Percentiles rank a stretch among this genome's conserved stretches.
Evolutionary conservation across 2,113 vertebrate genomes (phyloP).

Genomic region (Neofelis nebulosa): DNA sequence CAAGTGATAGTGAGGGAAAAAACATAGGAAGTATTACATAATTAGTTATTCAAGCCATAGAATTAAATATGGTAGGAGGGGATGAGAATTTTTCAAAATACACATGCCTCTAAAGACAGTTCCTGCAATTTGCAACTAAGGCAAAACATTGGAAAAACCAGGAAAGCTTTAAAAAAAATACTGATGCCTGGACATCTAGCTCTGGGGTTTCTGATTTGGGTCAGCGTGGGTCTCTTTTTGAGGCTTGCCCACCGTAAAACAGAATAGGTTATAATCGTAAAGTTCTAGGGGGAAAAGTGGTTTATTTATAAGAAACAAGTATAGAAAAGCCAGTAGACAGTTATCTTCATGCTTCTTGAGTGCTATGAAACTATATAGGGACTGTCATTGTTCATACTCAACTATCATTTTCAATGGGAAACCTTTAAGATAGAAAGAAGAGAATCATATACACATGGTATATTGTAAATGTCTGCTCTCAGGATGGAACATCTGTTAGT

Average conservation of each 20-base stretch:
- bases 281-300: background rate
- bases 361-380: background rate
- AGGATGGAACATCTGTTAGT: background rate
- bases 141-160: background rate
- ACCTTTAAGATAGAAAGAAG: background rate
- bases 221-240: background rate
- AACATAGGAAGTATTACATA: background rate
- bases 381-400: background rate
- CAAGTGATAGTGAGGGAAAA: background rate
- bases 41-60: background rate
- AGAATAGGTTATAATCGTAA: background rate
- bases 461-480: background rate
- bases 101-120: background rate
- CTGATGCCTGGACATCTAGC: background rate
- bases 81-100: background rate
- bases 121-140: background rate
- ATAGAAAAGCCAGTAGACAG: background rate
- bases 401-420: background rate
- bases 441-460: background rate
- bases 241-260: background rate
- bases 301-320: background rate
- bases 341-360: background rate
- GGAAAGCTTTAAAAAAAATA: background rate
- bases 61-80: background rate
- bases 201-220: background rate